These are phyloP conservation scores for Chitala chitala DNA, from an alignment of 2,113 vertebrate species.

Conservation along the genomic window DNA sequence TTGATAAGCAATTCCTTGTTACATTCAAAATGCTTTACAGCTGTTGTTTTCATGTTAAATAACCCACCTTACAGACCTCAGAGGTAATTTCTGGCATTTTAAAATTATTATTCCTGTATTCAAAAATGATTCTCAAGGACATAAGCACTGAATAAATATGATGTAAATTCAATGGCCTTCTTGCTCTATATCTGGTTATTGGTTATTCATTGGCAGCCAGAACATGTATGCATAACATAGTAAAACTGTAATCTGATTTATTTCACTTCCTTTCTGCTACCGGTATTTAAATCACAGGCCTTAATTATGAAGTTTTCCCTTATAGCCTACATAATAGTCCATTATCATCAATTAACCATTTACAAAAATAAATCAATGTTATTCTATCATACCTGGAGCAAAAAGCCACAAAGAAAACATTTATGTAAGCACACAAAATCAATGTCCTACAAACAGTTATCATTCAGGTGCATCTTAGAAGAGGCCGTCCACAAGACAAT, in stretches of 20 bases:
- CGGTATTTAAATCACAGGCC: slow-evolving; percentile 54
- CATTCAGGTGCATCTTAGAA: background rate
- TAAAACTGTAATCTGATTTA: slow-evolving; percentile 58
- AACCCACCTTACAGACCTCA: slow-evolving; percentile 30
- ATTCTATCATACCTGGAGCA: slow-evolving; percentile 10
- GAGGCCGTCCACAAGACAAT: background rate
- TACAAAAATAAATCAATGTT: slow-evolving; percentile 34
- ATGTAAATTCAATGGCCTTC: slow-evolving; percentile 61
- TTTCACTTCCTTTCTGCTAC: slow-evolving; percentile 42
- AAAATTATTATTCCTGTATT: slow-evolving; percentile 35
- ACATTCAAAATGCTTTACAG: slow-evolving; percentile 33
- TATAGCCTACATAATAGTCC: slow-evolving; percentile 33
- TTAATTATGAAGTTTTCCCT: slow-evolving; percentile 42
- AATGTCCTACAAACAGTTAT: slow-evolving; percentile 1
- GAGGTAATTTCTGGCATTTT: slow-evolving; percentile 32
- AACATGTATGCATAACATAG: slow-evolving; percentile 55
- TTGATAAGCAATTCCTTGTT: slow-evolving; percentile 33
- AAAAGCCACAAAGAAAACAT: slow-evolving; percentile 25
- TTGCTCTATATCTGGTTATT: slow-evolving; percentile 51
- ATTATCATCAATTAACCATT: slow-evolving; percentile 45
- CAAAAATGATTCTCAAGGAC: slow-evolving; percentile 52
- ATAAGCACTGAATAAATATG: slow-evolving; percentile 59
- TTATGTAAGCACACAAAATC: slow-evolving; percentile 10
- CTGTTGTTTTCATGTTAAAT: slow-evolving; percentile 41
- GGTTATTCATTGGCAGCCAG: slow-evolving; percentile 57